Evolutionary conservation across 2,113 vertebrate species (phyloP), one percentile per base, ranked within the genome.

Genomic region (Paralichthys olivaceus): DNA sequence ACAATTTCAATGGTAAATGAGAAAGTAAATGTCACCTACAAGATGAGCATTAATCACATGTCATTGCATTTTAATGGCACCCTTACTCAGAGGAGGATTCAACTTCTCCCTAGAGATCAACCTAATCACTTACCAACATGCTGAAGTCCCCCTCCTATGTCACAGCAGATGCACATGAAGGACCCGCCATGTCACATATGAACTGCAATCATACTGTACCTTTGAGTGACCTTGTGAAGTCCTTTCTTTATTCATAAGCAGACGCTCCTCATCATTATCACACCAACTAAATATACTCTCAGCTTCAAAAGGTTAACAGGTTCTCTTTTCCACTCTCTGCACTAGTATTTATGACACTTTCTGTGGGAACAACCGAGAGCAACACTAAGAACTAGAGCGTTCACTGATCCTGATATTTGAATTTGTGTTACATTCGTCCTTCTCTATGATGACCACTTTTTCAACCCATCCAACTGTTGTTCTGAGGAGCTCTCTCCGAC

Each of bases 21-120:
- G 74, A 92, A 84, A 76, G 84, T 85, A 89, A 91, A 92, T 89
- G 81, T 88, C 81, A 87, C 69, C 80, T 77, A 85, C 55, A 83
- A 87, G 73, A 90, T 72, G 68, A 90, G 40, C 85, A 86, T 89
- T 91, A 81, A 91, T 92, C 79, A 84, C 69, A 69, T 69, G 81
- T 79, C 86, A 87, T 72, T 84, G 73, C 59, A 75, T 89, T 86
- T 88, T 81, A 91, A 90, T 79, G 53, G 69, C 63, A 73, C 65
- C 59, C 72, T 87, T 76, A 75, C 63, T 87, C 78, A 59, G 68
- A 58, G 64, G 75, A 75, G 66, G 85, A 88, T 81, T 84, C 78
- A 72, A 89, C 45, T 32, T 43, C 71, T 72, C 78, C 54, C 45
- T 14, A 6, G 71, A 85, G 84, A 84, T 71, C 66, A 66, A 75